Conservation (phyloP, 2,113 vertebrate species). For the Crotalus horridus region DNA sequence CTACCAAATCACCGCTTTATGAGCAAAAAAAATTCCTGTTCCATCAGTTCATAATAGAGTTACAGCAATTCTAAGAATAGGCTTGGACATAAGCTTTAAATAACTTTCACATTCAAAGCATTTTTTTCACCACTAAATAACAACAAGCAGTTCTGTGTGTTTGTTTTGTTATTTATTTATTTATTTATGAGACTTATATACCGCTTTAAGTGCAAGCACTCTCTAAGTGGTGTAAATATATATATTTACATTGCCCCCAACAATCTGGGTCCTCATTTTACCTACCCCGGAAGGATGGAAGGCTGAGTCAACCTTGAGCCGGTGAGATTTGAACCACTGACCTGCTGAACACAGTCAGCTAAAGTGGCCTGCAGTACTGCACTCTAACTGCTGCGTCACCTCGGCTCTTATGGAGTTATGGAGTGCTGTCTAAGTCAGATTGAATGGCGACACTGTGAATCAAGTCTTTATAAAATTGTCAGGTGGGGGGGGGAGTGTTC, state of each 20-base stretch:
- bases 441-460: neutral
- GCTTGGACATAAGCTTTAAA: neutral
- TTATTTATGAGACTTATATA: too few species aligned
- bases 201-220: too few species aligned
- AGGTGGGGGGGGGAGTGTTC: neutral
- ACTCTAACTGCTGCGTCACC: too few species aligned
- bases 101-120: neutral
- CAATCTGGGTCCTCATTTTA: too few species aligned
- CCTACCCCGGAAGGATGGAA: too few species aligned
- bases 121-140: neutral
- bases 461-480: neutral
- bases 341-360: too few species aligned
- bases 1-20: neutral
- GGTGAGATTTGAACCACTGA: too few species aligned
- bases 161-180: neutral
- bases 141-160: neutral
- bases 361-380: too few species aligned
- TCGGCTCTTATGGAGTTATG: neutral
- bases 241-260: too few species aligned
- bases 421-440: neutral
- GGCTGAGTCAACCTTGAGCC: too few species aligned
- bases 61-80: neutral
- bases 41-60: neutral
- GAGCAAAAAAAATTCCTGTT: neutral
- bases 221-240: too few species aligned